Percentiles rank a stretch among this genome's conserved stretches.
phyloP scores from a whole-genome alignment of 2,888 invertebrate species.

The Cephus rjabovi region DNA sequence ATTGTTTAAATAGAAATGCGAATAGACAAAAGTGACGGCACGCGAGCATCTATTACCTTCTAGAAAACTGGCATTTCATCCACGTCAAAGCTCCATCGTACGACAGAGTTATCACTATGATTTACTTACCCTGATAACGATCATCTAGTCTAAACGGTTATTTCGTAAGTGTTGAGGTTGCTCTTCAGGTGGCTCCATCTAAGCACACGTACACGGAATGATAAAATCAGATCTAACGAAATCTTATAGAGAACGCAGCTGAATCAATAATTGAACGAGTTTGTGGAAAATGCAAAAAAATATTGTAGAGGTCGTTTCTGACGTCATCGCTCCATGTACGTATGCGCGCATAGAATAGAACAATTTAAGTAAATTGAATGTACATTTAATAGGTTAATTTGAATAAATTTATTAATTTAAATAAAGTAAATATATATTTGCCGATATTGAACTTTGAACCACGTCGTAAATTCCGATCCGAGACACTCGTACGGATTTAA shows the following conservation, averaged over 20 bases:
- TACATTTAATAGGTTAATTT: too few relatives aligned
- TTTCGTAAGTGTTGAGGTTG: not conserved
- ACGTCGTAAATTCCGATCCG: not conserved
- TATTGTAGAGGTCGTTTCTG: too few relatives aligned
- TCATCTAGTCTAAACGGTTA: not conserved
- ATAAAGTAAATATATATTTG: not conserved
- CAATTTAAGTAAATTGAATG: too few relatives aligned
- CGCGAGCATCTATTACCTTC: not conserved
- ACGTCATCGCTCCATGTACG: too few relatives aligned
- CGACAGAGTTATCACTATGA: not conserved
- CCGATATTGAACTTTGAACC: not conserved
- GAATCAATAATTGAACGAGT: too few relatives aligned
- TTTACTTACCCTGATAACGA: not conserved
- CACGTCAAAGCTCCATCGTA: not conserved
- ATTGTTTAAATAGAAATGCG: not conserved
- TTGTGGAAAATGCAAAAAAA: too few relatives aligned
- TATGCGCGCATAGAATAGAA: too few relatives aligned
- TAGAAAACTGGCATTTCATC: not conserved
- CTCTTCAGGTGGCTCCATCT: too few relatives aligned
- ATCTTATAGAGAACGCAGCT: too few relatives aligned
- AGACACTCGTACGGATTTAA: not conserved
- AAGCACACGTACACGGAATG: too few relatives aligned
- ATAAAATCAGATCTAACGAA: too few relatives aligned
- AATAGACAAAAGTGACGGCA: not conserved
- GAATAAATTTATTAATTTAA: too few relatives aligned